Percentiles rank a stretch among this genome's conserved stretches.
These are phyloP conservation scores for Oxygymnocypris stewartii DNA, from an alignment of 2,113 vertebrate species.

Conservation along the genomic window DNA sequence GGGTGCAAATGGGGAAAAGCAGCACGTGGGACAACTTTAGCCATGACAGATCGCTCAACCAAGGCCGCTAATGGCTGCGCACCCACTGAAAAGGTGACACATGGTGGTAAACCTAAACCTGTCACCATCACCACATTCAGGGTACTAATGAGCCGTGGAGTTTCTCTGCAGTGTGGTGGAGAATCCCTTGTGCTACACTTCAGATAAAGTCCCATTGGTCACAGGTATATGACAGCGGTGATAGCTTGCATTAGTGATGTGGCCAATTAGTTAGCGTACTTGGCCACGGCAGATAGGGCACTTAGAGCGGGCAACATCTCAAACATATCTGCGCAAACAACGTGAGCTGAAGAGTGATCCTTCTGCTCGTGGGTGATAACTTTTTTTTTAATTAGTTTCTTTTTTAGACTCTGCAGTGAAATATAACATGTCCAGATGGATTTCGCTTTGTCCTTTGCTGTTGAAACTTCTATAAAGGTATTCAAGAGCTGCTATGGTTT, in stretches of 20 bases:
- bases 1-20: neutral
- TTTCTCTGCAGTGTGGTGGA: slow-evolving; percentile 27
- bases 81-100: slow-evolving; percentile 50
- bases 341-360: neutral
- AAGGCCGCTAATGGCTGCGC: slow-evolving; percentile 40
- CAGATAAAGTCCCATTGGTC: slow-evolving; percentile 22
- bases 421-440: neutral
- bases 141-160: slow-evolving; percentile 51
- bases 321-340: neutral
- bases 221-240: slow-evolving; percentile 15
- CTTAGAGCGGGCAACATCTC: neutral
- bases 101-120: slow-evolving; percentile 43
- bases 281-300: slow-evolving; percentile 21
- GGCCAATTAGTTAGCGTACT: slow-evolving; percentile 21
- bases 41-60: slow-evolving; percentile 41
- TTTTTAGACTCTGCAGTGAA: neutral
- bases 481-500: neutral
- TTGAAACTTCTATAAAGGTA: neutral
- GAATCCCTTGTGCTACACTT: slow-evolving; percentile 23
- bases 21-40: slow-evolving; percentile 41
- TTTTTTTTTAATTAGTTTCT: neutral
- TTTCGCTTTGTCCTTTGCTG: neutral
- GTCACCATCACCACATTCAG: slow-evolving; percentile 41
- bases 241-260: slow-evolving; percentile 30
- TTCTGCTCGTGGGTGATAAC: neutral